These are phyloP conservation scores for Amiota communis DNA, from an alignment of 2,888 invertebrate genomes.

Conservation along the genomic window DNA sequence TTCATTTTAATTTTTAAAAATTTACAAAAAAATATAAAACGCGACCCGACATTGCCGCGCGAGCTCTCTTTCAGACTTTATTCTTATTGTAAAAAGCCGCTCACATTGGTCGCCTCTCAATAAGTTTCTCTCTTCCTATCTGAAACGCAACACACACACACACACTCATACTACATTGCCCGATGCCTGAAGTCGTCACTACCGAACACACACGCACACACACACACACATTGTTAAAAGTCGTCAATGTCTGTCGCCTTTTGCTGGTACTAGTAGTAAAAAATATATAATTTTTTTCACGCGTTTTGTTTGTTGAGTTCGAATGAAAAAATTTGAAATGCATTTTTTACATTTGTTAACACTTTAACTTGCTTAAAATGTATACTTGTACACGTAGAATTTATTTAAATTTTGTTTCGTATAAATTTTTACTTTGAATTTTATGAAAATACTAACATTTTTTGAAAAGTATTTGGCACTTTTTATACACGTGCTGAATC, in stretches of 20 bases:
- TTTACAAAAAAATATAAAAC: not conserved
- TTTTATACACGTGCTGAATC: constrained; percentile 74
- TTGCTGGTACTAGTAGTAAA: not conserved
- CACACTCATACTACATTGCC: constrained; percentile 12
- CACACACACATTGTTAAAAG: constrained; percentile 17
- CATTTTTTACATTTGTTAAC: constrained; percentile 45
- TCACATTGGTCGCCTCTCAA: too few relatives aligned
- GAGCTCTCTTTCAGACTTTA: not conserved
- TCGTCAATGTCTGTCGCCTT: constrained; percentile 21
- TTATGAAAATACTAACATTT: constrained; percentile 71
- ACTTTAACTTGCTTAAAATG: constrained; percentile 46
- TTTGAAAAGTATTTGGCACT: constrained; percentile 73
- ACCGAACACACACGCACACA: not conserved
- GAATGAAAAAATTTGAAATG: constrained; percentile 43
- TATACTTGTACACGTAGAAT: constrained; percentile 37
- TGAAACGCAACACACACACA: constrained; percentile 4
- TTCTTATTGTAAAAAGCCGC: too few relatives aligned
- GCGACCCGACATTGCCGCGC: constrained; percentile 10
- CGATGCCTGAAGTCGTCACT: not conserved
- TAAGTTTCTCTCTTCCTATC: not conserved
- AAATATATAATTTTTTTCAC: constrained; percentile 20
- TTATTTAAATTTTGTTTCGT: constrained; percentile 36
- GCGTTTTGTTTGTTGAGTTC: constrained; percentile 11
- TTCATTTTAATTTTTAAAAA: too few relatives aligned
- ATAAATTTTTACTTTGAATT: constrained; percentile 45